phyloP scores from a whole-genome alignment of 2,888 invertebrate species.

The Yponomeuta malinellus region DNA sequence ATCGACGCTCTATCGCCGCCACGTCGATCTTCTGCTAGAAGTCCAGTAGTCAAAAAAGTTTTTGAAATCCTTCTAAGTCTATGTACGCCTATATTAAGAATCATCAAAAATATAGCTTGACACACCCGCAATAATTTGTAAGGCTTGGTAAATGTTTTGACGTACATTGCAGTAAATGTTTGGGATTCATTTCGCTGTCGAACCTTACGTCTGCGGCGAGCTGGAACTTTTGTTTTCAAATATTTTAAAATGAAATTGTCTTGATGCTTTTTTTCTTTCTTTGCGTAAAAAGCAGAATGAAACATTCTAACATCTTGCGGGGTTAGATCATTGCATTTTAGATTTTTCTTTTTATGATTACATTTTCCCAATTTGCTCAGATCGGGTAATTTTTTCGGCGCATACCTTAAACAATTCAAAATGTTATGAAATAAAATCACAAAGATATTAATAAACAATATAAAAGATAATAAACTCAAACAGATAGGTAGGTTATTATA shows the following conservation, averaged over 20 bases:
- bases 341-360: slow-evolving; percentile 15
- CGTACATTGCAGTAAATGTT: slow-evolving; percentile 13
- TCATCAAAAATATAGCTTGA: slow-evolving; percentile 23
- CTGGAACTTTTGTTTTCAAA: slow-evolving; percentile 20
- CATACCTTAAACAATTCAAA: slow-evolving; percentile 13
- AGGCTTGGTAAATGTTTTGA: slow-evolving; percentile 22
- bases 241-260: slow-evolving; percentile 26
- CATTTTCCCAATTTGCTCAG: slow-evolving; percentile 10
- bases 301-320: slow-evolving; percentile 22
- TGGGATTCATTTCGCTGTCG: slow-evolving; percentile 15
- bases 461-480: too few species aligned
- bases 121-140: slow-evolving; percentile 24
- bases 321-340: slow-evolving; percentile 13
- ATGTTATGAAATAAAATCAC: slow-evolving; percentile 2
- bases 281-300: slow-evolving; percentile 21
- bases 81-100: slow-evolving; percentile 22
- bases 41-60: slow-evolving; percentile 23
- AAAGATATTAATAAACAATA: background rate
- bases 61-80: slow-evolving; percentile 24
- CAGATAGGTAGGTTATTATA: too few species aligned
- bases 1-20: slow-evolving; percentile 22
- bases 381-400: slow-evolving; percentile 11
- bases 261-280: slow-evolving; percentile 23
- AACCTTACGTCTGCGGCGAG: slow-evolving; percentile 20
- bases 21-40: slow-evolving; percentile 23